Percentiles rank a stretch among this genome's conserved stretches.
These are phyloP conservation scores for Marmota monax DNA, from an alignment of 2,113 vertebrate species.

Conservation along the genomic window DNA sequence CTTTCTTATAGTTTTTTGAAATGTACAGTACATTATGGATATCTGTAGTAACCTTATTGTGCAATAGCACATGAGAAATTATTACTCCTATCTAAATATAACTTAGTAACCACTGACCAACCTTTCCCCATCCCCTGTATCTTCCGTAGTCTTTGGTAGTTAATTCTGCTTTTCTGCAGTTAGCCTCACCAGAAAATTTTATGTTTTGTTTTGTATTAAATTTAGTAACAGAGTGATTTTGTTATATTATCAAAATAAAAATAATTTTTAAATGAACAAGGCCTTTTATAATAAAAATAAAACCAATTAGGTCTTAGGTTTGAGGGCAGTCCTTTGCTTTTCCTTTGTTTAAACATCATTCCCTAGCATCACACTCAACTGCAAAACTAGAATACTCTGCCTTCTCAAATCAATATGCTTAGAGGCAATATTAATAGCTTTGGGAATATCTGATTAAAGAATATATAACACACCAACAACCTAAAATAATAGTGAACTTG, in stretches of 20 bases:
- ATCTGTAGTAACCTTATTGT: neutral
- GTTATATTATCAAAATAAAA: conserved; percentile 33
- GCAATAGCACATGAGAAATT: neutral
- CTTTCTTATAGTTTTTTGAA: neutral
- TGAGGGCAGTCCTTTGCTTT: neutral
- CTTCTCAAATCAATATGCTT: neutral
- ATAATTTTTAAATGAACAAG: conserved; percentile 21
- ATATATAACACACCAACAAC: neutral
- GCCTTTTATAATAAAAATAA: neutral
- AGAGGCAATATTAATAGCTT: neutral
- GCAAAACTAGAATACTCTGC: neutral
- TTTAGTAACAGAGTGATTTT: neutral
- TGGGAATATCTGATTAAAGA: neutral
- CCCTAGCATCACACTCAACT: neutral
- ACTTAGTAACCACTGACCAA: neutral
- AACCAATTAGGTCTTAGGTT: neutral
- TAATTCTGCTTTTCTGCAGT: neutral
- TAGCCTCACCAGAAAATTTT: neutral
- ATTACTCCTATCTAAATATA: neutral
- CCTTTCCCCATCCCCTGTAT: neutral
- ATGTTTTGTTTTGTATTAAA: neutral
- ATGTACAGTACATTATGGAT: neutral
- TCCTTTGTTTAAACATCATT: neutral
- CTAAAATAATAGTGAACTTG: neutral
- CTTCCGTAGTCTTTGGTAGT: neutral